Evolutionary conservation across 2,113 vertebrate species (phyloP).

Genomic region (Rhineura floridana): DNA sequence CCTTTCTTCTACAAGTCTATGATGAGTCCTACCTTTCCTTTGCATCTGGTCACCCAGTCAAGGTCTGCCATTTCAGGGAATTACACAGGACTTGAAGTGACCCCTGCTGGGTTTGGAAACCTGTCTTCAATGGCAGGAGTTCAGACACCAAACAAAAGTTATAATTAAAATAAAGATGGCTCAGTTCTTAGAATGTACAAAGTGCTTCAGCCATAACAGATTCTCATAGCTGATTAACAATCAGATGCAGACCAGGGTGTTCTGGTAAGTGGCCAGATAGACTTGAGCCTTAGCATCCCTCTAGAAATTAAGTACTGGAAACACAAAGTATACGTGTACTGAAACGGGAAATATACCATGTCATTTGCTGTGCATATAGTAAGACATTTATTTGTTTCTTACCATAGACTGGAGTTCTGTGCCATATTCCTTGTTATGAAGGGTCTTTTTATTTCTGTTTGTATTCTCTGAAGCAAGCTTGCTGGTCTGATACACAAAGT

Average conservation of each 20-base stretch:
- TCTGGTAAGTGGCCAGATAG: background rate
- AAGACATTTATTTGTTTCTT: conserved; percentile 39
- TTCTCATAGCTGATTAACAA: background rate
- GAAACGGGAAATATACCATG: conserved; percentile 4
- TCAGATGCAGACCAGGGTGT: background rate
- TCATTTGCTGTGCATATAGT: background rate
- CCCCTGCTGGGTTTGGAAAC: background rate
- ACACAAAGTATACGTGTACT: background rate
- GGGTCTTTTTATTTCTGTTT: conserved; percentile 19
- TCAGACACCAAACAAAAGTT: background rate
- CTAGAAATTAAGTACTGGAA: background rate
- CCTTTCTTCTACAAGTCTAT: background rate
- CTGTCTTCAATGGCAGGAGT: background rate
- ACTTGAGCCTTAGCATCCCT: background rate
- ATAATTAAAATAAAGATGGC: background rate
- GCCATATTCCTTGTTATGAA: conserved; percentile 65
- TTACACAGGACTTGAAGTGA: background rate
- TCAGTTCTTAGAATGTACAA: background rate
- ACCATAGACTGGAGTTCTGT: conserved; percentile 75
- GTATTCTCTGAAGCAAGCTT: conserved; percentile 38
- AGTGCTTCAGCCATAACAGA: background rate
- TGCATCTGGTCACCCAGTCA: background rate
- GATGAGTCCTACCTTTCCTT: background rate
- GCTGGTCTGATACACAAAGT: conserved; percentile 71
- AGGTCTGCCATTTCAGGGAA: background rate